These are phyloP conservation scores for Corythoichthys haematopterus DNA, from an alignment of 2,113 vertebrate genomes.

Conservation along the genomic window DNA sequence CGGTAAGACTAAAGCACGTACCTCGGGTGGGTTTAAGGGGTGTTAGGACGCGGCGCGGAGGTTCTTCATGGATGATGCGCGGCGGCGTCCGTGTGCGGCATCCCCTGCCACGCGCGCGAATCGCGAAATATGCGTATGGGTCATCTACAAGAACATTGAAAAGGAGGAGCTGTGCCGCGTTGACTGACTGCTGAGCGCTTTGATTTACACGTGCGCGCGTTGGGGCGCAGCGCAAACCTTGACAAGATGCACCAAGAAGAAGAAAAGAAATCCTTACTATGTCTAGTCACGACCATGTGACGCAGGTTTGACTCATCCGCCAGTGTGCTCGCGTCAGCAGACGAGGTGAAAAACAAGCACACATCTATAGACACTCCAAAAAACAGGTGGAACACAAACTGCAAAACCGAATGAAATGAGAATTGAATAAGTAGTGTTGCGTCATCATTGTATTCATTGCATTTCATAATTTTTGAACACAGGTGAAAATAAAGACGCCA, in stretches of 20 bases:
- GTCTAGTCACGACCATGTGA: constrained; percentile 67
- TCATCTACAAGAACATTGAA: neutral
- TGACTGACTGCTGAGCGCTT: neutral
- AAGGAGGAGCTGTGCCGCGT: neutral
- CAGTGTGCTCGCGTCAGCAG: constrained; percentile 61
- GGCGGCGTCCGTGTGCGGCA: neutral
- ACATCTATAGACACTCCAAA: neutral
- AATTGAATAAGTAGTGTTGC: too few relatives aligned
- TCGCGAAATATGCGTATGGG: neutral
- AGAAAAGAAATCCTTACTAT: constrained; percentile 47
- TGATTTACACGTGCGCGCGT: constrained; percentile 48
- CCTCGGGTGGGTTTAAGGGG: neutral
- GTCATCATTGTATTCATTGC: neutral
- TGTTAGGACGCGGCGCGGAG: neutral
- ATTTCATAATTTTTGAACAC: neutral
- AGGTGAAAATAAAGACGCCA: too few relatives aligned
- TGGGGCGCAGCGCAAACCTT: constrained; percentile 33
- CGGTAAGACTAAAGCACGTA: neutral
- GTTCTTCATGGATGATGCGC: neutral
- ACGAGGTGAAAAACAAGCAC: neutral
- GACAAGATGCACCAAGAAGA: neutral
- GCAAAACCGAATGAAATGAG: neutral
- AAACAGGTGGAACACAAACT: neutral
- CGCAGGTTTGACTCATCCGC: constrained; percentile 72
- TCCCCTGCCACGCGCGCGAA: neutral